Evolutionary conservation across 2,888 invertebrate species (phyloP).

Genomic region (Euzophera pinguis): DNA sequence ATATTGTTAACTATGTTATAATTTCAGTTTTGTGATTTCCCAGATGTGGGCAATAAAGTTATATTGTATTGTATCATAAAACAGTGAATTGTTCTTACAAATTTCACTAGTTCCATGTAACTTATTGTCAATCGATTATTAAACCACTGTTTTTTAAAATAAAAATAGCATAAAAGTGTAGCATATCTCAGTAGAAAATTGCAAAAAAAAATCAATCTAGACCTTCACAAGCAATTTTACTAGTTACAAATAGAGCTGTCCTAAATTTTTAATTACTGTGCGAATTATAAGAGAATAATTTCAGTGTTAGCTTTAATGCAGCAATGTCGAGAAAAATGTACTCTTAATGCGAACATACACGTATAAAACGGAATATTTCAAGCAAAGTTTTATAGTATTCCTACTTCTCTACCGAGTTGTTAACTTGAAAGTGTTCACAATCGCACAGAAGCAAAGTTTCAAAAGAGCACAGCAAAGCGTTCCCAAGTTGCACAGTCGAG

Average conservation of each 20-base stretch:
- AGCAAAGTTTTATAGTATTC: background rate
- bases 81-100: too few relatives aligned
- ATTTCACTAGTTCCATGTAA: background rate
- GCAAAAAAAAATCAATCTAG: too few relatives aligned
- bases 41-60: too few relatives aligned
- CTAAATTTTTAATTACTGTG: too few relatives aligned
- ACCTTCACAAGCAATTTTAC: too few relatives aligned
- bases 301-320: background rate
- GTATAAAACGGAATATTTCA: background rate
- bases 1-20: too few relatives aligned
- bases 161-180: too few relatives aligned
- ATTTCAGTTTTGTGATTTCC: too few relatives aligned
- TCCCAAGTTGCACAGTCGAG: background rate
- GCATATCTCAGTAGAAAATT: too few relatives aligned
- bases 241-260: too few relatives aligned
- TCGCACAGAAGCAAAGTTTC: background rate
- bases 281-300: too few relatives aligned
- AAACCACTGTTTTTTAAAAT: background rate
- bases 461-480: background rate
- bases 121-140: background rate
- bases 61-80: too few relatives aligned
- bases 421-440: background rate
- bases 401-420: background rate
- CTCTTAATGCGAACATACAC: background rate
- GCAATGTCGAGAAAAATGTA: background rate